Evolutionary conservation across 1,140 invertebrate species (phyloP), one percentile per base, ranked within the genome.

Genomic region (Andricus grossulariae): DNA sequence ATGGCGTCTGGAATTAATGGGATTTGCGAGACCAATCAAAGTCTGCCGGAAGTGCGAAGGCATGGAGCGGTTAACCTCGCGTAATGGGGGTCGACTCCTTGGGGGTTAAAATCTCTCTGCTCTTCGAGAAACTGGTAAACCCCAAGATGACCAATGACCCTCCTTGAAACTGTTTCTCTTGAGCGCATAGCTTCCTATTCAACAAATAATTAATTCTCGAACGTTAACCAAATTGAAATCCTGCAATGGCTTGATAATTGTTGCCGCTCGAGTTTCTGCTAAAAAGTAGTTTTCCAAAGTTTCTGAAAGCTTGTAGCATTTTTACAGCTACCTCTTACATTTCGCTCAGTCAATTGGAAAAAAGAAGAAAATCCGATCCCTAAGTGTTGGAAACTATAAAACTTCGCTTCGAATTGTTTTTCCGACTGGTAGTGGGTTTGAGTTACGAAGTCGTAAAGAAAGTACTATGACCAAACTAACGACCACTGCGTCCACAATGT

Each of bases 41-140:
- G 88, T 90, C 86, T 82, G 72, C 73, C 74, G 79, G 81, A 89
- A 90, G 87, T 88, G 87, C 84, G 85, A 86, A 86, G 85, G 83
- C 83, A 81, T 82, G 50, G 45, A 86, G 88, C 84, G 89, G 88
- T 90, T 90, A 90, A 90, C 88, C 88, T 84, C 85, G 82, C 86
- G 87, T 89, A 90, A 90, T 90, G 84, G 88, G 87, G 86, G 84
- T 87, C 84, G 86, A 82, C 87, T 89, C 86, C 88, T 86, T 84
- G 80, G 87, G 88, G 88, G 88, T 74, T 72, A 51, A 60, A 83
- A 82, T 74, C 71, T 66, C 60, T 66, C 32, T 66, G 15, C 60
- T 66, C 60, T n/a, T 66, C 25, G 60, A 66, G 60, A 66, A 66
- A 39, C 60, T 66, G 32, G 60, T 39, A 66, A 66, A 66, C 60